A percentile compares a stretch with the other conserved stretches of the same genome.
Conservation (phyloP, 2,113 vertebrate species). For the Furnarius figulus region DNA sequence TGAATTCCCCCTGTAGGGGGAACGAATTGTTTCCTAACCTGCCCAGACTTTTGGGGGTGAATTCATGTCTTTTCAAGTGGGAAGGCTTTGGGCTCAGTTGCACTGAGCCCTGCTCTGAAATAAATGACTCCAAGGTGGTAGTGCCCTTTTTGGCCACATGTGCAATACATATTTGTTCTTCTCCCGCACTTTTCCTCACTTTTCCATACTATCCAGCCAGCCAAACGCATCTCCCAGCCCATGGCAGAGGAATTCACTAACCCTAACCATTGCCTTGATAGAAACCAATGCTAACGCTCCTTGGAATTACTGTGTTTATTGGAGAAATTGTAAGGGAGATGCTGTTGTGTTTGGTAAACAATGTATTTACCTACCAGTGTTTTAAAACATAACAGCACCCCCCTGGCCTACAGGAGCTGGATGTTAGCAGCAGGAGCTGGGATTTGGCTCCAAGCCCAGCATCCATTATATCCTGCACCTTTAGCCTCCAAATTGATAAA, state of each 20-base stretch:
- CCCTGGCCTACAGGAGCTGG: background rate
- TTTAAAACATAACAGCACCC: background rate
- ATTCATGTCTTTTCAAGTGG: background rate
- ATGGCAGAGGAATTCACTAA: background rate
- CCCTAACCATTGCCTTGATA: too few species aligned
- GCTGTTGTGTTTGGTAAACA: background rate
- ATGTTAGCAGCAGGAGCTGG: background rate
- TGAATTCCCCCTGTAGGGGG: background rate
- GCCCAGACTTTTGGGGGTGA: background rate
- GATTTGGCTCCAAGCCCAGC: constrained; percentile 16
- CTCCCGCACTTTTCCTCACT: background rate
- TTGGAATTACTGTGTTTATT: background rate
- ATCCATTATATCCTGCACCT: background rate
- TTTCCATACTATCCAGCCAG: background rate
- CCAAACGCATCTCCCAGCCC: background rate
- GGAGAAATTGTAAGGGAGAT: background rate
- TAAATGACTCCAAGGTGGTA: background rate
- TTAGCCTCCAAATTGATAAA: constrained; percentile 16
- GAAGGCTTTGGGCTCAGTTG: background rate
- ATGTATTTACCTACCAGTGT: background rate
- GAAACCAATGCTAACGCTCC: background rate
- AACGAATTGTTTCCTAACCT: background rate
- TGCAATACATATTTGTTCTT: background rate
- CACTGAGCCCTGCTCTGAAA: background rate
- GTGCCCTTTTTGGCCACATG: background rate